Evolutionary conservation across 1,140 invertebrate genomes (phyloP).

Genomic region (Phortica variegata): DNA sequence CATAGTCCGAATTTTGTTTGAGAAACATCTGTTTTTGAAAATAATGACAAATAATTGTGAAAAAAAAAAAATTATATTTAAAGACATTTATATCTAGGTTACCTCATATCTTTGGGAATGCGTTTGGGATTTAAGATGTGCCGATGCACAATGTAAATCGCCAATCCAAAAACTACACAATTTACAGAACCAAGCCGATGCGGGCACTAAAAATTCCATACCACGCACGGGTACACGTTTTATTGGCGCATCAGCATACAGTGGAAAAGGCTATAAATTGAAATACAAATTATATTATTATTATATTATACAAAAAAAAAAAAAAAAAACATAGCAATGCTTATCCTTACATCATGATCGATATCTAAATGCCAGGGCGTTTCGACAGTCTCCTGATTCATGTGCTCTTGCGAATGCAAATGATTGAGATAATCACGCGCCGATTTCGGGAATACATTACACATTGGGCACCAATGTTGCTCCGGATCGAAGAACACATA

Average conservation of each 20-base stretch:
- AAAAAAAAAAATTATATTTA: conserved; percentile 1
- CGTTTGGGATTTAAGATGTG: conserved; percentile 75
- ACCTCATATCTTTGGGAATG: conserved; percentile 80
- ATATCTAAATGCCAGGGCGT: conserved; percentile 74
- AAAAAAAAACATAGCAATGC: not conserved
- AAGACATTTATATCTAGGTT: conserved; percentile 44
- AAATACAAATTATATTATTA: conserved; percentile 36
- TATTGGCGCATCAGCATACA: conserved; percentile 67
- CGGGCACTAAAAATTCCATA: conserved; percentile 80
- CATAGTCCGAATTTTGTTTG: conserved; percentile 80
- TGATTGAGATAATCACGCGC: conserved; percentile 83
- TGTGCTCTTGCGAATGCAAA: conserved; percentile 76
- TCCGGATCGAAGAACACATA: conserved; percentile 84
- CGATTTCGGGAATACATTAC: conserved; percentile 81
- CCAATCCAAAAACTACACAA: conserved; percentile 84
- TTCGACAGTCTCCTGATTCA: conserved; percentile 67
- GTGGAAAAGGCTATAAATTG: conserved; percentile 65
- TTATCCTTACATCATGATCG: conserved; percentile 48
- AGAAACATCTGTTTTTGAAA: conserved; percentile 66
- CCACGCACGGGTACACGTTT: conserved; percentile 81
- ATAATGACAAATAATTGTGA: conserved; percentile 1
- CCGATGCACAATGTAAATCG: conserved; percentile 80
- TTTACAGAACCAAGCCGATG: conserved; percentile 86
- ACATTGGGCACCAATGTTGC: conserved; percentile 83
- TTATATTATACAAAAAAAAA: not conserved